Conservation (phyloP, 2,797 vertebrate genomes). For the Erpetoichthys calabaricus region DNA sequence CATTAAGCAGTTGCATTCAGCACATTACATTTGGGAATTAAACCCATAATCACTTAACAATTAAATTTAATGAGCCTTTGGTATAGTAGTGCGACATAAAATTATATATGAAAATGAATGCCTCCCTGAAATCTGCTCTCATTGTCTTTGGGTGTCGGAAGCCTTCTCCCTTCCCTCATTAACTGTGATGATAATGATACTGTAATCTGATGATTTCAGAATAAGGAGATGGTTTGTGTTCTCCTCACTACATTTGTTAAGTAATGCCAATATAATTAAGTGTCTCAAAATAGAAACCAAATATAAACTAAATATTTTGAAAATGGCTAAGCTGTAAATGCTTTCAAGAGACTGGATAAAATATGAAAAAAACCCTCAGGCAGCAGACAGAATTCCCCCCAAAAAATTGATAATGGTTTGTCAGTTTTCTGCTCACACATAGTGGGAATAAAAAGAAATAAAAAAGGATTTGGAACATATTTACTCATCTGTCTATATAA, state of each 20-base stretch:
- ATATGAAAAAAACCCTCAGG: too few relatives aligned
- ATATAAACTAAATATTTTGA: slow-evolving; percentile 37
- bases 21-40: slow-evolving; percentile 19
- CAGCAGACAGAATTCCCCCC: too few relatives aligned
- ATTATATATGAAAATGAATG: slow-evolving; percentile 36
- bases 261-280: slow-evolving; percentile 42
- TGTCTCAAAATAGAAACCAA: slow-evolving; percentile 41
- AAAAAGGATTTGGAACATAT: too few relatives aligned
- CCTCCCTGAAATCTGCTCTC: slow-evolving; percentile 33
- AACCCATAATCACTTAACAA: slow-evolving; percentile 31
- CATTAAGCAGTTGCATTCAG: slow-evolving; percentile 18
- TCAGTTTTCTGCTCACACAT: too few relatives aligned
- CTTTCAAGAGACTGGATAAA: too few relatives aligned
- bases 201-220: slow-evolving; percentile 39
- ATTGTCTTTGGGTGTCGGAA: slow-evolving; percentile 20
- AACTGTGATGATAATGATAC: slow-evolving; percentile 45
- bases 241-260: slow-evolving; percentile 32
- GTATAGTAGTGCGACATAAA: slow-evolving; percentile 33
- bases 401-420: too few relatives aligned
- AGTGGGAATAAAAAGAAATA: too few relatives aligned
- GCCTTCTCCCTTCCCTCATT: slow-evolving; percentile 30
- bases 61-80: slow-evolving; percentile 36
- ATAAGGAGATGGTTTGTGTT: slow-evolving; percentile 27
- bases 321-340: slow-evolving; percentile 40
- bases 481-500: too few relatives aligned